Base-by-base conservation (phyloP, 2,888 invertebrate genomes). In the Bruchidius siliquastri region DNA sequence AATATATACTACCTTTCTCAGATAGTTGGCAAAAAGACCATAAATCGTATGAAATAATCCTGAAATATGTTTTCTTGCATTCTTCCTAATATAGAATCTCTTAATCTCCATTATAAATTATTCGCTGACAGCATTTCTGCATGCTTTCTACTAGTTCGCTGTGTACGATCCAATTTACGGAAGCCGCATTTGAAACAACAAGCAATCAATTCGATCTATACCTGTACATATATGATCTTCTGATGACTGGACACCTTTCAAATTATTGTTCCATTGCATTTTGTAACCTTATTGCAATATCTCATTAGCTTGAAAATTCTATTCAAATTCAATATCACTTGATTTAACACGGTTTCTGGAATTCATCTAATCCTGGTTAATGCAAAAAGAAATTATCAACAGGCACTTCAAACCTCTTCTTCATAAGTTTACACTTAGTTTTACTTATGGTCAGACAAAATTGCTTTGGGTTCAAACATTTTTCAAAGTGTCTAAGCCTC, bases 101-200 rank as follows among this genome's bases (percentile, higher is more conserved):
- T 49, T 49, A 49, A 49, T 49, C 49, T 49, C 49, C 18, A 49
- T 49, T 49, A 49, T 49, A 49, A 49, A 49, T 49, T 49, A 49
- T 49, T 49, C 13, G 49, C 49, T 49, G 49, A 49, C 49, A 49
- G 49, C 6, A 8, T 18, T 8, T 49, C 49, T 49, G 18, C 18
- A 49, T 49, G 13, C 49, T 49, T 49, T 49, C 49, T 49, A 49
- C 13, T 49, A 49, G 10, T 13, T 49, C 49, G 3, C 18, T 49
- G 49, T 18, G 49, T 49, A 49, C 18, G 73, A 75, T 75, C 3
- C 6, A 49, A 49, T 49, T 13, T 49, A 13, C 49, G 18, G 18
- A 49, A 49, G 18, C 18, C 49, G 13, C 49, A 18, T 49, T 49
- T 49, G 1, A 13, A 49, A 49, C 8, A 30, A 30, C 8, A 49